These are phyloP conservation scores for Coptotermes formosanus DNA, from an alignment of 1,140 invertebrate genomes.

Conservation along the genomic window DNA sequence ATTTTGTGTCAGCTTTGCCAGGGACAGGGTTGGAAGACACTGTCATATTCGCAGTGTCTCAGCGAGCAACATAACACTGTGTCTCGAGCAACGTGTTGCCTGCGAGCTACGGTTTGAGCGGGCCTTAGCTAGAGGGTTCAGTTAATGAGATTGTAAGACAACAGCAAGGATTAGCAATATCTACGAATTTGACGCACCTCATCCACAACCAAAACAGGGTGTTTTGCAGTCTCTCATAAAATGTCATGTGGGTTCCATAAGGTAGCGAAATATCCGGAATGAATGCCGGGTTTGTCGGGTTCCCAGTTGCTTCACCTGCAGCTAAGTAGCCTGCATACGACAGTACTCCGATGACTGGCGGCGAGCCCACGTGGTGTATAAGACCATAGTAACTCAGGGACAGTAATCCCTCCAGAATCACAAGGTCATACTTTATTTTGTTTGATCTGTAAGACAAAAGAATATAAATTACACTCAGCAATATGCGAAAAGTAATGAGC, in stretches of 20 bases:
- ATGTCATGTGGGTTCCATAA: constrained; percentile 40
- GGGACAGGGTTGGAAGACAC: too few relatives aligned
- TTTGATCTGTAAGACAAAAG: background rate
- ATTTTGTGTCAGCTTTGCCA: too few relatives aligned
- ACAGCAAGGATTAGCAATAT: too few relatives aligned
- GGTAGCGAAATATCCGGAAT: constrained; percentile 37
- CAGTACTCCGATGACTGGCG: background rate
- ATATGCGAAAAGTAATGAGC: too few relatives aligned
- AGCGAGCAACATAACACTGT: too few relatives aligned
- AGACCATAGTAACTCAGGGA: constrained; percentile 19
- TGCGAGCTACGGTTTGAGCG: too few relatives aligned
- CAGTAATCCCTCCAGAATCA: background rate
- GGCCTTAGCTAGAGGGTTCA: too few relatives aligned
- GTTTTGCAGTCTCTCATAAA: constrained; percentile 14
- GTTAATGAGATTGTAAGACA: too few relatives aligned
- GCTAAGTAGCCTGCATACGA: background rate
- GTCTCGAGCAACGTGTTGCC: too few relatives aligned
- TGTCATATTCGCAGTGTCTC: too few relatives aligned
- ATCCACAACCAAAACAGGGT: constrained; percentile 21
- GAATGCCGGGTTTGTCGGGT: constrained; percentile 37
- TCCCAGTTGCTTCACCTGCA: constrained; percentile 26
- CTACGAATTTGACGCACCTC: too few relatives aligned
- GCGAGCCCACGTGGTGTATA: constrained; percentile 5
- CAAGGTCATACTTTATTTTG: constrained; percentile 1
- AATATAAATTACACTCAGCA: too few relatives aligned